Percentiles rank a stretch among this genome's conserved stretches.
Conservation (phyloP, 2,113 vertebrate species). For the Upupa epops region DNA sequence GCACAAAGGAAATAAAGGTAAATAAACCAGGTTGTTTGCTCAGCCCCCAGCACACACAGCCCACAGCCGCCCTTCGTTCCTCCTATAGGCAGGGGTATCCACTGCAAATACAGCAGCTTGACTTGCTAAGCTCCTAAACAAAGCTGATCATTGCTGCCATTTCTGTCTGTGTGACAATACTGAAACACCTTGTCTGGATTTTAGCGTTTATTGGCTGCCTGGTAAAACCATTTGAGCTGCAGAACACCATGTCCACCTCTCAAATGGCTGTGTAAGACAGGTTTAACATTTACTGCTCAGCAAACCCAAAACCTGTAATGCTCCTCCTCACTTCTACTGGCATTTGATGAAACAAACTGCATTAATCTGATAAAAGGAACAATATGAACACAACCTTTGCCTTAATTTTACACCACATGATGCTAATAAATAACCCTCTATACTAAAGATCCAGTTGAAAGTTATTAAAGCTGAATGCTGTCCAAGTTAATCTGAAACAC, state of each 20-base stretch:
- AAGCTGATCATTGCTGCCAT: background rate
- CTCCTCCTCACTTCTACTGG: background rate
- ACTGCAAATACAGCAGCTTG: background rate
- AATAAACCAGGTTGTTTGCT: accelerated
- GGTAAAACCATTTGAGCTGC: background rate
- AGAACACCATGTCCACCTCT: background rate
- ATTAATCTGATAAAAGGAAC: conserved; percentile 1
- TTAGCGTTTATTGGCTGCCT: background rate
- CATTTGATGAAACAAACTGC: background rate
- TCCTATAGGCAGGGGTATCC: too few relatives aligned
- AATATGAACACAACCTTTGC: background rate
- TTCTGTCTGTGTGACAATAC: background rate
- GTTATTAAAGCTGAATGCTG: background rate
- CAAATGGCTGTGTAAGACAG: background rate
- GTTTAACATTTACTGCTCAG: background rate
- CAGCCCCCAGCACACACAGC: accelerated
- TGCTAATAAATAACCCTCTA: background rate
- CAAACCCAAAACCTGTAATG: background rate
- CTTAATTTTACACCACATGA: background rate
- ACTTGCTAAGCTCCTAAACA: background rate
- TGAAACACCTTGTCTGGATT: accelerated
- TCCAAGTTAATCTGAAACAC: background rate
- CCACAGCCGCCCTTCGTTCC: accelerated
- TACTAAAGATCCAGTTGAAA: background rate
- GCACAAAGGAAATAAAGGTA: background rate